Evolutionary conservation across 2,888 invertebrate genomes (phyloP).

Genomic region (Lobophora halterata): DNA sequence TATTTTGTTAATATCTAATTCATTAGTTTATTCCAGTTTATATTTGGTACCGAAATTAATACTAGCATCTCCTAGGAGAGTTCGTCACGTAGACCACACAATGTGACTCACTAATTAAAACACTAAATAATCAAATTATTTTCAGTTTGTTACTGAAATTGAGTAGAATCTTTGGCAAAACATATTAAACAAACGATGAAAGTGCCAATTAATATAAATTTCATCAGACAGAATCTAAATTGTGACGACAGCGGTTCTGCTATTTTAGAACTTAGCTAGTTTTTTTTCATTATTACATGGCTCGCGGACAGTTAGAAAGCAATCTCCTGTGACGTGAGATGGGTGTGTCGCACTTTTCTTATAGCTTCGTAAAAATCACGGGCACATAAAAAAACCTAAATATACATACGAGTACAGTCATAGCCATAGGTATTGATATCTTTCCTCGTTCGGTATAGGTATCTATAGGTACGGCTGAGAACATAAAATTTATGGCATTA

Average conservation of each 20-base stretch:
- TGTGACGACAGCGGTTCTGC: constrained; percentile 25
- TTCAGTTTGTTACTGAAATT: constrained; percentile 8
- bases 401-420: constrained; percentile 7
- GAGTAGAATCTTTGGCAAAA: constrained; percentile 21
- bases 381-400: too few species aligned
- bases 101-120: too few species aligned
- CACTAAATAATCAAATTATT: too few species aligned
- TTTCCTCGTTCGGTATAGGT: constrained; percentile 5
- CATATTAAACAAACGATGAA: constrained; percentile 15
- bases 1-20: too few species aligned
- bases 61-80: too few species aligned
- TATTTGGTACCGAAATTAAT: too few species aligned
- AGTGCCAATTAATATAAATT: constrained; percentile 19
- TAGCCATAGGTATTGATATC: constrained; percentile 6
- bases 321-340: constrained; percentile 25
- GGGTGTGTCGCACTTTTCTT: constrained; percentile 25
- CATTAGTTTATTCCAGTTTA: too few species aligned
- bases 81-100: too few species aligned
- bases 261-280: constrained; percentile 25
- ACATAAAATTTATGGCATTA: constrained; percentile 20
- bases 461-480: constrained; percentile 8
- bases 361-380: constrained; percentile 19
- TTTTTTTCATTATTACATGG: constrained; percentile 15
- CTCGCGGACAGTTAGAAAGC: constrained; percentile 21
- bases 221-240: constrained; percentile 26